These are phyloP conservation scores for Penaeus indicus DNA, from an alignment of 1,140 invertebrate genomes.

Conservation along the genomic window DNA sequence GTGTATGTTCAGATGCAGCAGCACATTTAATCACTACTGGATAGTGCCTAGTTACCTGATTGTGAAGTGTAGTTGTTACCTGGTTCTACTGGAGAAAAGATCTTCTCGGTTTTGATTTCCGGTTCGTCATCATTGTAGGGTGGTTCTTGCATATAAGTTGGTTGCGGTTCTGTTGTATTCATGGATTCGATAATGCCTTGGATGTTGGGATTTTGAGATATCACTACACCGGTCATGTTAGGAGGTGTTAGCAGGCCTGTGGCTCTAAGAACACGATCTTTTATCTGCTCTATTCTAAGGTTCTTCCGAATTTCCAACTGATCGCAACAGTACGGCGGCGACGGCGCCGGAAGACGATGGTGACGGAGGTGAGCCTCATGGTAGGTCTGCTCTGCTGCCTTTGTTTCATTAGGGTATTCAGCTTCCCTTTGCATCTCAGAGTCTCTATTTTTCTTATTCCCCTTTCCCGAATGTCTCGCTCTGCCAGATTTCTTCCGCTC, in stretches of 20 bases:
- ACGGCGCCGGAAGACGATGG: too few species aligned
- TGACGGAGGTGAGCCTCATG: too few species aligned
- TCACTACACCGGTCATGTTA: conserved; percentile 57
- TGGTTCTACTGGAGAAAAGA: conserved; percentile 53
- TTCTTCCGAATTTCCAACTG: conserved; percentile 38
- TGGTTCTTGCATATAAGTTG: conserved; percentile 20
- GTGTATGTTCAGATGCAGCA: conserved; percentile 28
- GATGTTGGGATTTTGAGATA: conserved; percentile 50
- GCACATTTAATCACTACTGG: conserved; percentile 10
- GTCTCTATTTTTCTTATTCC: not conserved
- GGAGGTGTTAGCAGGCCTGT: conserved; percentile 50
- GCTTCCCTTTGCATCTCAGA: too few species aligned
- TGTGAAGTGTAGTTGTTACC: conserved; percentile 49
- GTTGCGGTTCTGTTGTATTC: not conserved
- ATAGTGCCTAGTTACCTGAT: conserved; percentile 48
- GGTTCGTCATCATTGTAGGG: conserved; percentile 51
- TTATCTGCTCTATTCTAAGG: conserved; percentile 40
- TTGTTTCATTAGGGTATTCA: not conserved
- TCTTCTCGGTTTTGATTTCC: conserved; percentile 50
- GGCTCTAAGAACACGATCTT: conserved; percentile 51
- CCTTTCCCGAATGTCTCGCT: conserved; percentile 23
- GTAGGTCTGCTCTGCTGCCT: too few species aligned
- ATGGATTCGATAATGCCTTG: conserved; percentile 45
- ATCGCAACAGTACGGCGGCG: conserved; percentile 24
- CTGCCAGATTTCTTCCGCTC: conserved; percentile 16